Evolutionary conservation across 2,888 invertebrate species (phyloP).

Genomic region (Drosophila koepferae): DNA sequence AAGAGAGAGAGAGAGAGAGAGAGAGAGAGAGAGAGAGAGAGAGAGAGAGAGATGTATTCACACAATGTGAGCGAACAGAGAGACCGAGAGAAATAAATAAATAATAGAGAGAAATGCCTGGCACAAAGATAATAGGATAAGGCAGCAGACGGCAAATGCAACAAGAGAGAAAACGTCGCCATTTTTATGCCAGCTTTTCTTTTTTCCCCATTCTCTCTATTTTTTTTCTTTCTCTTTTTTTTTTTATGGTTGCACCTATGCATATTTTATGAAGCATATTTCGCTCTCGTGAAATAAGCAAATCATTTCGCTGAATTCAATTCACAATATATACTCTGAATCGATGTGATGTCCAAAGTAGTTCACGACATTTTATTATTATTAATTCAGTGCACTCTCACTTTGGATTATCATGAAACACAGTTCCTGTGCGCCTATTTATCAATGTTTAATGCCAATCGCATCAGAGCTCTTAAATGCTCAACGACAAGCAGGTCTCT

Average conservation of each 20-base stretch:
- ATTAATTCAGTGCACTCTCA: slow-evolving; percentile 50
- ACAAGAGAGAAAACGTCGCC: slow-evolving; percentile 55
- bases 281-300: slow-evolving; percentile 31
- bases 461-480: slow-evolving; percentile 26
- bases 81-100: slow-evolving; percentile 21
- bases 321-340: slow-evolving; percentile 20
- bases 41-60: slow-evolving; percentile 13
- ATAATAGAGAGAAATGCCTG: slow-evolving; percentile 44
- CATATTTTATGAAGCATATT: slow-evolving; percentile 66
- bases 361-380: slow-evolving; percentile 35
- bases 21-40: slow-evolving; percentile 20
- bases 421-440: slow-evolving; percentile 37
- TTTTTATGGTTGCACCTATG: slow-evolving; percentile 38
- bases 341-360: slow-evolving; percentile 25
- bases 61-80: background rate
- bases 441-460: slow-evolving; percentile 50
- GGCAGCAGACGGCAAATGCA: slow-evolving; percentile 49
- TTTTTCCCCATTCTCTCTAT: background rate
- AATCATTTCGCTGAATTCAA: slow-evolving; percentile 38
- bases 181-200: slow-evolving; percentile 71
- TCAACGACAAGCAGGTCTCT: background rate
- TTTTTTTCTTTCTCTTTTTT: background rate
- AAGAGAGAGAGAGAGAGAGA: slow-evolving; percentile 19
- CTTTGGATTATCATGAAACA: slow-evolving; percentile 37
- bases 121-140: slow-evolving; percentile 65